Conservation (phyloP, 2,888 invertebrate genomes). For the Tachina fera region DNA sequence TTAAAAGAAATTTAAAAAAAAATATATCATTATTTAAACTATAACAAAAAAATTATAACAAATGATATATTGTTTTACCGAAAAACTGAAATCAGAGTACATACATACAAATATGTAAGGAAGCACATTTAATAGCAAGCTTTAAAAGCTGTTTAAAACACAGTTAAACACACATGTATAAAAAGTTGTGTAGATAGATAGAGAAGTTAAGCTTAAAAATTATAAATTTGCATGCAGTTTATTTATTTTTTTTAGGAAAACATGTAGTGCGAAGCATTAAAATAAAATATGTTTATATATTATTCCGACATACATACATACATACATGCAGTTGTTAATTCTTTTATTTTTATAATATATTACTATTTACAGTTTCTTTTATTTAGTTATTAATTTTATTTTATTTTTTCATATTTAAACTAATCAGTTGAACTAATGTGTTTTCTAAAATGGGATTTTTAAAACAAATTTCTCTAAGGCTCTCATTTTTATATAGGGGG, state of each 20-base stretch:
- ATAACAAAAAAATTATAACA: background rate
- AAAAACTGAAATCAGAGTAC: slow-evolving; percentile 3
- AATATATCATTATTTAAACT: slow-evolving; percentile 3
- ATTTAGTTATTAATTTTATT: background rate
- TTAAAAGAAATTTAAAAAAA: slow-evolving; percentile 34
- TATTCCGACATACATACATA: background rate
- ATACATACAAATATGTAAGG: background rate
- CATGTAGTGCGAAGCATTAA: background rate
- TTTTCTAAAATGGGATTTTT: slow-evolving; percentile 28
- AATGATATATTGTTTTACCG: background rate
- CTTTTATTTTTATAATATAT: background rate
- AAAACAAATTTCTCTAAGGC: slow-evolving; percentile 6
- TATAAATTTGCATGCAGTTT: background rate
- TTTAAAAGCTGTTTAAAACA: slow-evolving; percentile 1
- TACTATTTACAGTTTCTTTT: slow-evolving; percentile 36
- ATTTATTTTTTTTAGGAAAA: background rate
- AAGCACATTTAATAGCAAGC: slow-evolving; percentile 28
- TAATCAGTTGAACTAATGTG: slow-evolving; percentile 49
- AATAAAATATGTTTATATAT: background rate
- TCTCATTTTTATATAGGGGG: slow-evolving; percentile 15
- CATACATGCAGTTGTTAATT: slow-evolving; percentile 45
- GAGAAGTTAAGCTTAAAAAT: background rate
- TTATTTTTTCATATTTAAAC: slow-evolving; percentile 33
- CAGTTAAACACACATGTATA: background rate
- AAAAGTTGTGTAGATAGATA: background rate